Evolutionary conservation across 2,113 vertebrate species (phyloP).

Genomic region (Erpornis zantholeuca): DNA sequence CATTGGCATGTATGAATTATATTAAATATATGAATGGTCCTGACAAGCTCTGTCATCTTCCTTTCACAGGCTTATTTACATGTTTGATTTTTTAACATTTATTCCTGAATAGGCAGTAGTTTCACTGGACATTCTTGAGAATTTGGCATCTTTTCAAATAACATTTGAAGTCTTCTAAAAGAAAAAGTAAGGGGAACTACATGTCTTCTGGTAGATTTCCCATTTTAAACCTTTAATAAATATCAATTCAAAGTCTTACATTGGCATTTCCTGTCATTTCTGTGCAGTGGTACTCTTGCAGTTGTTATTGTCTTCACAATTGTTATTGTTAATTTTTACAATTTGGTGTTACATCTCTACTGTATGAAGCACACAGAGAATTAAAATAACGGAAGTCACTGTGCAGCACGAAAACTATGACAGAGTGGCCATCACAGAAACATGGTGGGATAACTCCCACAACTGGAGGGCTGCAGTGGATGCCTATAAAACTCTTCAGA

Average conservation of each 20-base stretch:
- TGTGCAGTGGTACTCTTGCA: background rate
- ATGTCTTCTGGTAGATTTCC: background rate
- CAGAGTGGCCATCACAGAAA: background rate
- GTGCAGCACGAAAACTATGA: background rate
- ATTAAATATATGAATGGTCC: rapidly evolving
- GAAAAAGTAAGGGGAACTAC: background rate
- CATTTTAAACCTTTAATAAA: background rate
- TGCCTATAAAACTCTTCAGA: background rate
- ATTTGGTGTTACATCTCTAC: background rate
- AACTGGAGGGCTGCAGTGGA: background rate
- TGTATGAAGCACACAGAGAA: background rate
- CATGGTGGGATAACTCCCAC: background rate
- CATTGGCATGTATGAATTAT: background rate
- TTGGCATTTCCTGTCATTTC: background rate
- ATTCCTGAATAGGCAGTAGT: background rate
- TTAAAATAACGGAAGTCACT: background rate
- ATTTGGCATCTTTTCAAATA: background rate
- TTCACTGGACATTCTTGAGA: background rate
- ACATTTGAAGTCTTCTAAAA: background rate
- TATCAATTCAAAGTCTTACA: background rate
- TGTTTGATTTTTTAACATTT: background rate
- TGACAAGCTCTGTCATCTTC: background rate
- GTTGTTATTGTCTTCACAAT: background rate
- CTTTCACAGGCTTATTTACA: background rate
- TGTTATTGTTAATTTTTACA: background rate